Evolutionary conservation across 2,888 invertebrate genomes (phyloP), one percentile per base, ranked within the genome.

Genomic region (Chloroclystis v-ata): DNA sequence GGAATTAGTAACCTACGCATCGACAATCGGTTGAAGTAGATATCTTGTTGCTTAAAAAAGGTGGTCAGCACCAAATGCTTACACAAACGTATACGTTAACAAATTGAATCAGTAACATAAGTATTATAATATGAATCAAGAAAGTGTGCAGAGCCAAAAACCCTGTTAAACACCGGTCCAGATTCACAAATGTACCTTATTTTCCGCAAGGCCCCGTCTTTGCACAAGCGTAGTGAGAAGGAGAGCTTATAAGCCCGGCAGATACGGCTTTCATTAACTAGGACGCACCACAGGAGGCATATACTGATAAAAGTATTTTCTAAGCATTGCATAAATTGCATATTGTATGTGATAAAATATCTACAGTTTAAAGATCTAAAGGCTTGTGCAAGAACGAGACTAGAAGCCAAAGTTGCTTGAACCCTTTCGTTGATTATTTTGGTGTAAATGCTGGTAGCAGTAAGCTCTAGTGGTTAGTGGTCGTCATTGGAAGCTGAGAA

Each of bases 351-450:
- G 33, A 16, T 7, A 16, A 20, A 20, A 20, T 20, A 20, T 20
- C 20, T 20, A 20, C 20, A 20, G 20, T 20, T 20, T 4, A 20
- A 20, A 20, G 20, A 14, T 45, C 46, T 42, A 46, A 50, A 43
- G 46, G 50, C 50, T 50, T 46, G 49, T 50, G 45, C 49, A 38
- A 45, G 28, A 26, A 46, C 33, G 46, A 43, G 50, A 46, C 50
- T 40, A 43, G 3, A 47, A 43, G 45, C 42, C 10, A 37, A 28
- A 1, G 13, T 35, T 35, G 13, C 35, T 37, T 29, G 9, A 20
- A 29, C n/a, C 30, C 14, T 26, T 25, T 26, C 4, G n/a, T 38
- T n/a, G 10, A 14, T 30, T 4, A 38, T 33, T 20, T 20, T 4
- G 6, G 29, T 28, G 30, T 28, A 1, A 44, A 13, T 32, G 26